These are phyloP conservation scores for Lasiurus cinereus DNA, from an alignment of 2,113 vertebrate species.

Conservation along the genomic window DNA sequence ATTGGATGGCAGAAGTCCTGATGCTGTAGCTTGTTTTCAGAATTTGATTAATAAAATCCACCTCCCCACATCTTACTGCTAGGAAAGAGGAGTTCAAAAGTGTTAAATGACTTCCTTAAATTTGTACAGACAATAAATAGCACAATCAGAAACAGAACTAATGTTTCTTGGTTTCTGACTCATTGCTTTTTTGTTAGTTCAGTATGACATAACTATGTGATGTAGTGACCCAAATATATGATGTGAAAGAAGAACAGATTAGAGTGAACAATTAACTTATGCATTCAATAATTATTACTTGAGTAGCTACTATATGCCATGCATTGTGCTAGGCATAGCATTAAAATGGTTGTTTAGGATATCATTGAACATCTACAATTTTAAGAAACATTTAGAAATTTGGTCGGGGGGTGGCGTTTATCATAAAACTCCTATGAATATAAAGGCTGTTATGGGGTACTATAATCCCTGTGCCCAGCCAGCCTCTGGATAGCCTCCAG, in stretches of 20 bases:
- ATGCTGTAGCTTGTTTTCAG: neutral
- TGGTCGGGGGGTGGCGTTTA: neutral
- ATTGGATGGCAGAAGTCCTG: neutral
- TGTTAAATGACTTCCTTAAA: neutral
- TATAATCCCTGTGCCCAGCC: neutral
- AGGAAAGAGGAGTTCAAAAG: neutral
- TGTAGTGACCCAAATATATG: neutral
- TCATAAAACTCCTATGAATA: neutral
- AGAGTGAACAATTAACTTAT: neutral
- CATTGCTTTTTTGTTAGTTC: neutral
- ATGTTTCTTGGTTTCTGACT: neutral
- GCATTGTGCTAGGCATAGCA: neutral
- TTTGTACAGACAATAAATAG: neutral
- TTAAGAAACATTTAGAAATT: neutral
- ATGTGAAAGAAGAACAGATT: conserved; percentile 14
- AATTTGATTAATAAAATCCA: neutral
- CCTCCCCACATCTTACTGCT: conserved; percentile 15
- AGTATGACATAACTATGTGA: neutral
- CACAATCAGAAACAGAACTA: neutral
- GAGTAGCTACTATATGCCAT: neutral
- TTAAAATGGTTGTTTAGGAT: neutral
- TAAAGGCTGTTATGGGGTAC: neutral
- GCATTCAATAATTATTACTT: neutral
- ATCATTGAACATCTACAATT: neutral
- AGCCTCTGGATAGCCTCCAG: neutral